These are phyloP conservation scores for Gari tellinella DNA, from an alignment of 2,888 invertebrate species.

Conservation along the genomic window DNA sequence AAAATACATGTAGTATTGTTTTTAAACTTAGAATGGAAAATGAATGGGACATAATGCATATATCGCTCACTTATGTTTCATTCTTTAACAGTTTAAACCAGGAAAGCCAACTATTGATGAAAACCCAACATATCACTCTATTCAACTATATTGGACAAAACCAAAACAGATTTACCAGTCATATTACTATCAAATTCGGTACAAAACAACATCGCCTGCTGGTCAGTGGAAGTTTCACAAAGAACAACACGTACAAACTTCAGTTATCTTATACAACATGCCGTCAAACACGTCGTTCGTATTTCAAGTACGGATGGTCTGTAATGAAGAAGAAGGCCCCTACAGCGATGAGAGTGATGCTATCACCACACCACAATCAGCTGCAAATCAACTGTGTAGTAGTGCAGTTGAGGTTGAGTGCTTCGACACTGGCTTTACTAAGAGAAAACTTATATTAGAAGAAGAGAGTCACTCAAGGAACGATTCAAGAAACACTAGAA, in stretches of 20 bases:
- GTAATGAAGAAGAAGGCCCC: conserved; percentile 17
- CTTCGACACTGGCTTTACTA: neutral
- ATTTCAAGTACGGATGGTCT: conserved; percentile 15
- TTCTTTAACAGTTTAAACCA: too few relatives aligned
- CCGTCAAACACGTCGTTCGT: neutral
- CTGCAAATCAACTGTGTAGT: conserved; percentile 1
- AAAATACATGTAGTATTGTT: too few relatives aligned
- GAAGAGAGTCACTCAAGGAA: neutral
- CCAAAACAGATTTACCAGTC: neutral
- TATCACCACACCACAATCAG: conserved; percentile 1
- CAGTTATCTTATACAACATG: neutral
- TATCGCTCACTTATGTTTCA: too few relatives aligned
- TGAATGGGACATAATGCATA: too few relatives aligned
- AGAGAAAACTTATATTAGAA: neutral
- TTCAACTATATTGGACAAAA: neutral
- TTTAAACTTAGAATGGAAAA: too few relatives aligned
- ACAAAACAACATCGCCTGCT: neutral
- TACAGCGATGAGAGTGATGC: conserved; percentile 3
- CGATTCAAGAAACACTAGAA: neutral
- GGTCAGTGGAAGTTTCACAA: conserved; percentile 5
- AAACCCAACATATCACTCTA: too few relatives aligned
- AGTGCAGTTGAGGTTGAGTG: neutral
- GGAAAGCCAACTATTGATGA: too few relatives aligned
- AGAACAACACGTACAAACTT: too few relatives aligned
- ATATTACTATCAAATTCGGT: conserved; percentile 7